phyloP scores from a whole-genome alignment of 2,797 vertebrate species.

The Muraenolepis orangiensis region DNA sequence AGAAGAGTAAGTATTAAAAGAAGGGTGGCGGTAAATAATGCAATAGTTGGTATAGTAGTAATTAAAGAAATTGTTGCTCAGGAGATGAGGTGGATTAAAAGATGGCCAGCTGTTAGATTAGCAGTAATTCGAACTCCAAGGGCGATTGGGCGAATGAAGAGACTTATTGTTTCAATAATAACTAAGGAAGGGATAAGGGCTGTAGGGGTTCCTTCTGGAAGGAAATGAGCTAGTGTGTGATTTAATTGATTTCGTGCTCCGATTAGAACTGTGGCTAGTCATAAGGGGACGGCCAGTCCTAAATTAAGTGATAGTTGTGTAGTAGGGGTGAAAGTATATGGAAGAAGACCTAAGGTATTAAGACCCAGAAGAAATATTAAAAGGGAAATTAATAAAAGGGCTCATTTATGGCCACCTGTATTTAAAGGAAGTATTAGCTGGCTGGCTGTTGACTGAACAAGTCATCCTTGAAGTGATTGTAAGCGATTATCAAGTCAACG shows the following conservation, averaged over 20 bases:
- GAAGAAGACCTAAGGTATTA: slow-evolving; percentile 19
- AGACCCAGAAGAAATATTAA: slow-evolving; percentile 3
- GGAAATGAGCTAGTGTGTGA: background rate
- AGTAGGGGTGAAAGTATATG: slow-evolving; percentile 43
- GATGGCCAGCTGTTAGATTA: slow-evolving; percentile 29
- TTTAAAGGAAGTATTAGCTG: slow-evolving; percentile 21
- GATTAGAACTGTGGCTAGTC: slow-evolving; percentile 23
- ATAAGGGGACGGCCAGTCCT: background rate
- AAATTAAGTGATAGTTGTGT: slow-evolving; percentile 38
- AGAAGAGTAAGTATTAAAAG: background rate
- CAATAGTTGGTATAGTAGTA: fast-evolving
- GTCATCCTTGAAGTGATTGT: fast-evolving
- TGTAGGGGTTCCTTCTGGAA: slow-evolving; percentile 36
- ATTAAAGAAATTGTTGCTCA: too few species aligned
- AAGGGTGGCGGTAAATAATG: fast-evolving
- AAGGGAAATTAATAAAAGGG: fast-evolving
- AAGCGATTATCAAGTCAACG: slow-evolving; percentile 15
- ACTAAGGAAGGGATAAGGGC: slow-evolving; percentile 12
- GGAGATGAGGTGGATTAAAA: slow-evolving; percentile 24
- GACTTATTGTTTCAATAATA: slow-evolving; percentile 56
- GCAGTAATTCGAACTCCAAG: slow-evolving; percentile 47
- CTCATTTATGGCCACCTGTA: slow-evolving; percentile 23
- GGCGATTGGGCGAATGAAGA: slow-evolving; percentile 35
- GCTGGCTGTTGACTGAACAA: background rate
- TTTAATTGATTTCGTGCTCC: slow-evolving; percentile 32